phyloP scores from a whole-genome alignment of 2,113 vertebrate genomes.

The Prionailurus bengalensis region DNA sequence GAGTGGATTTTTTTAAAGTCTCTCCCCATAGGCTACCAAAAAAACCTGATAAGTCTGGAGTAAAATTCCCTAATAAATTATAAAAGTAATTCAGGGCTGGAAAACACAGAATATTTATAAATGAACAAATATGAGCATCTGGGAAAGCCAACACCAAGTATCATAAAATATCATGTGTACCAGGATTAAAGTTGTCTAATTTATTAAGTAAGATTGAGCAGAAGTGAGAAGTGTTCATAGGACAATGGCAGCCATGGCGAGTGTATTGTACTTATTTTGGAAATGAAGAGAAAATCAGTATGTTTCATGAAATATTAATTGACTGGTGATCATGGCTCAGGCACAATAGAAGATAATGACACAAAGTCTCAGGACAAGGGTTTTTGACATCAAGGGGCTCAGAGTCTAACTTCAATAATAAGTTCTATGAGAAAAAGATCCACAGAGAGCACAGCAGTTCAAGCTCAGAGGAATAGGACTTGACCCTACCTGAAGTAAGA shows the following conservation, averaged over 20 bases:
- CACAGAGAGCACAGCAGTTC: not conserved
- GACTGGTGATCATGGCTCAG: not conserved
- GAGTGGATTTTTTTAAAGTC: conserved; percentile 3
- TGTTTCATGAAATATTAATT: not conserved
- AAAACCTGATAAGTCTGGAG: not conserved
- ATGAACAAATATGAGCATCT: not conserved
- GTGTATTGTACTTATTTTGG: not conserved
- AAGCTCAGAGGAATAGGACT: not conserved
- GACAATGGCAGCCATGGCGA: not conserved
- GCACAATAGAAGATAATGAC: not conserved
- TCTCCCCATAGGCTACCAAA: not conserved
- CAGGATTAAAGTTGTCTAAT: not conserved
- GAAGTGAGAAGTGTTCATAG: not conserved
- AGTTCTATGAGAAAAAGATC: not conserved
- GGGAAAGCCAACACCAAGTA: not conserved
- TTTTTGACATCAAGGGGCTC: not conserved
- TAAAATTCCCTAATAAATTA: conserved; percentile 36
- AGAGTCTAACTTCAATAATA: not conserved
- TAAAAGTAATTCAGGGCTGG: conserved; percentile 9
- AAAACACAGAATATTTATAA: conserved; percentile 21
- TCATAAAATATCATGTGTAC: not conserved
- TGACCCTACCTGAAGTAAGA: not conserved
- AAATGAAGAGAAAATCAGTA: not conserved
- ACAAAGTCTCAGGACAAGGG: not conserved
- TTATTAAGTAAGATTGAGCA: not conserved